Percentiles rank a stretch among this genome's conserved stretches.
Conservation (phyloP, 2,113 vertebrate genomes). For the Anoura caudifer region DNA sequence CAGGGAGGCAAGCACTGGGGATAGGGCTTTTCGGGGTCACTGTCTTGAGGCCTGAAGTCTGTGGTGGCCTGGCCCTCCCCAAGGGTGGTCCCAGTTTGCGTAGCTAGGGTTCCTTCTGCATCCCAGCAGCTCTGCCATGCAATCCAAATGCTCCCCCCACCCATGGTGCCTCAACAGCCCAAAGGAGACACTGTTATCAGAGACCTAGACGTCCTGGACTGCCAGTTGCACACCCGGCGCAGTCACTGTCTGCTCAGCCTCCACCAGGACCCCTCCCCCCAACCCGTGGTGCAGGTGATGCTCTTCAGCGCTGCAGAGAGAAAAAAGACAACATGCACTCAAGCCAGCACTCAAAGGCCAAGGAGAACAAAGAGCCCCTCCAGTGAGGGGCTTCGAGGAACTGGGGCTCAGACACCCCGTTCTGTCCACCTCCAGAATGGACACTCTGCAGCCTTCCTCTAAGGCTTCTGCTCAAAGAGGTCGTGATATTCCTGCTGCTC, state of each 20-base stretch:
- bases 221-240: not conserved
- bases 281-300: slow-evolving; percentile 60
- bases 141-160: not conserved
- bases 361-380: slow-evolving; percentile 66
- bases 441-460: slow-evolving; percentile 1
- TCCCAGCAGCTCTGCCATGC: not conserved
- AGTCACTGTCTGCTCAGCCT: not conserved
- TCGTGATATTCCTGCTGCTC: slow-evolving; percentile 89
- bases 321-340: slow-evolving; percentile 78
- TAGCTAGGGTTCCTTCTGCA: not conserved
- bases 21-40: not conserved
- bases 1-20: not conserved
- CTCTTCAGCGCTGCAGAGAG: slow-evolving; percentile 67
- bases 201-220: not conserved
- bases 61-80: not conserved
- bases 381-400: slow-evolving; percentile 46
- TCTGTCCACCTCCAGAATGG: not conserved
- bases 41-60: not conserved
- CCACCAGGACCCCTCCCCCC: not conserved
- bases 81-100: not conserved
- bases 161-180: not conserved
- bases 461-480: slow-evolving; percentile 89
- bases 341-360: slow-evolving; percentile 71
- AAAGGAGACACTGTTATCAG: not conserved
- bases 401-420: not conserved